Base-by-base conservation (phyloP, 2,797 vertebrate genomes). In the Salmo trutta region DNA sequence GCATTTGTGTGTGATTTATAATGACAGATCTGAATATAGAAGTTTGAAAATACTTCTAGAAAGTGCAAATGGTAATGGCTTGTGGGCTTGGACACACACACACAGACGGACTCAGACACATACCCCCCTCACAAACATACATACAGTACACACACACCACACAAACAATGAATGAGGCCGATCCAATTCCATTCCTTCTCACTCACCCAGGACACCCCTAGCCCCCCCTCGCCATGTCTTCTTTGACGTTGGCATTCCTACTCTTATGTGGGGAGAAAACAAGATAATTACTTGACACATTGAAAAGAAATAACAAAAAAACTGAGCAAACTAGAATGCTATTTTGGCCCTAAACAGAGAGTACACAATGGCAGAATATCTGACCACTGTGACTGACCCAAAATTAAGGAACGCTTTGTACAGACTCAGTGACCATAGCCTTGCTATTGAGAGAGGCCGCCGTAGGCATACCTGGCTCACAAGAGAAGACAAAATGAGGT, bases 211-310 rank as follows among this genome's bases (percentile, higher is more conserved):
- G 51, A 53, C 68, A 29, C 1, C 21, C 71, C 24, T 77, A 41
- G 36, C 36, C 36, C 73, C 27, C 64, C n/a, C n/a, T 73, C 62
- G 78, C 79, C 75, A 66, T 79, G 70, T 27, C 70, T 41, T 41
- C 36, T 53, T 72, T 29, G 36, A 41, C 36, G 8, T 41, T 41
- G 70, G 70, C 70, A 24, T 24, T 21, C 51, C 70, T 51, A 10
- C 19, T 51, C 17, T 21, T 52, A 71, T 47, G 67, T 47, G 47
- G 41, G 27, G 36, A 71, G 21, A 51, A 71, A 19, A 41, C 5
- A 41, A 41, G 36, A 41, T 7, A 7, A 41, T 41, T 41, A 47
- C 41, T 47, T 47, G 41, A 12, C 41, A 47, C 41, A 47, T 47
- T 47, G 41, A 10, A 47, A 47, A 47, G 41, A 47, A 47, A 10